Evolutionary conservation across 1,140 invertebrate genomes (phyloP).

Genomic region (Goniozus legneri): DNA sequence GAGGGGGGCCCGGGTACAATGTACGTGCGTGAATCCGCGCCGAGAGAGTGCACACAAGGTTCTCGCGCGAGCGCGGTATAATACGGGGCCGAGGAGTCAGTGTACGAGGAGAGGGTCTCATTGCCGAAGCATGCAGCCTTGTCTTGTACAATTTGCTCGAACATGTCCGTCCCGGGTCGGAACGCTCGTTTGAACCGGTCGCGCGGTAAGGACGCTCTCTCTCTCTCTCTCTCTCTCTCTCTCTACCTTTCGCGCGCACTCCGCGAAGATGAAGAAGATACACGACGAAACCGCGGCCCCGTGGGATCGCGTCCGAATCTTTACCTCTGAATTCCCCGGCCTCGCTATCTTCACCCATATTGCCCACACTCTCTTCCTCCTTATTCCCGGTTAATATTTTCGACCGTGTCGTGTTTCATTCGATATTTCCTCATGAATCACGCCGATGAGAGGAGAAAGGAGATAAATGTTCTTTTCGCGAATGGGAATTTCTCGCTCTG

Average conservation of each 20-base stretch:
- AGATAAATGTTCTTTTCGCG: too few relatives aligned
- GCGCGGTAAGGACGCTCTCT: background rate
- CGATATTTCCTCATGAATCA: too few relatives aligned
- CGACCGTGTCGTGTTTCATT: slow-evolving; percentile 7
- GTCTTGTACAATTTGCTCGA: slow-evolving; percentile 45
- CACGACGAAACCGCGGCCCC: background rate
- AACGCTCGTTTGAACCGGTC: slow-evolving; percentile 36
- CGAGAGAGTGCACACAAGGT: too few relatives aligned
- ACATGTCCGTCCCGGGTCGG: slow-evolving; percentile 37
- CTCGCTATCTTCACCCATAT: background rate
- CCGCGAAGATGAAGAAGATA: background rate
- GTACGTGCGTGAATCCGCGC: too few relatives aligned
- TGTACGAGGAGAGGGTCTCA: slow-evolving; percentile 28
- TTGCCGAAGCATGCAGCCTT: slow-evolving; percentile 38
- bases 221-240: slow-evolving; percentile 5
- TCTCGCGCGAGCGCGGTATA: too few relatives aligned
- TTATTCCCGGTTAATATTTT: slow-evolving; percentile 4
- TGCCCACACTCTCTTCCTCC: slow-evolving; percentile 2
- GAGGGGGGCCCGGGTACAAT: too few relatives aligned
- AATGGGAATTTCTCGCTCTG: too few relatives aligned
- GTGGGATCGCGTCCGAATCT: too few relatives aligned
- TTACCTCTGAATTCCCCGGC: slow-evolving; percentile 10
- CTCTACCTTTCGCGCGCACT: background rate
- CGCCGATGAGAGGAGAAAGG: too few relatives aligned
- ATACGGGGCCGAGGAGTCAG: too few relatives aligned